Evolutionary conservation across 2,797 vertebrate species (phyloP), one percentile per base, ranked within the genome.

Genomic region (Picus viridis): DNA sequence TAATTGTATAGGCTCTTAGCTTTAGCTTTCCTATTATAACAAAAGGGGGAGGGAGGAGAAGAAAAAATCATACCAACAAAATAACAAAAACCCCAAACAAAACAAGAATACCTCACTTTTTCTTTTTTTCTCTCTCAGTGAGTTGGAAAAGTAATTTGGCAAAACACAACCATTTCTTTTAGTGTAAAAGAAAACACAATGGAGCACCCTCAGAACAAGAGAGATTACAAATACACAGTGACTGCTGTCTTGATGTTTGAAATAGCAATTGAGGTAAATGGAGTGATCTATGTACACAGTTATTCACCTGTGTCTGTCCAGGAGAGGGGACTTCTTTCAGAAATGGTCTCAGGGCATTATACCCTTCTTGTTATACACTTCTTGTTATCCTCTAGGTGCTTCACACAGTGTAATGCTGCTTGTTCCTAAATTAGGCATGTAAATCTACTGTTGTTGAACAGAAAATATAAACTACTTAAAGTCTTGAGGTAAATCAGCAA

Each of bases 91-190:
- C 83, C 4, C 30, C 20, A 83, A 79, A 29, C 10, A 89, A 15
- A 20, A 8, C 23, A 32, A 24, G 17, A 6, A 7, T 0, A 0
- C 1, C 2, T 9, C 4, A 7, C 10, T 29, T 74, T 49, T 7
- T 79, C 4, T 19, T 75, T 87, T 87, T 77, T 76, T 63, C 12
- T 64, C 10, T 62, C 26, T 83, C 5, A 13, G 17, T 47, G 29
- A 70, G 7, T 29, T 79, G n/a, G 75, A 86, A 72, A 86, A 54
- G 10, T 62, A 68, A 34, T 39, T 54, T 57, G 80, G 41, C 18
- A 74, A 90, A 90, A 86, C 6, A 47, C n/a, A 71, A 8, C 8
- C 18, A 24, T 24, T 86, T 76, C 2, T 93, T 88, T 69, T 24
- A 45, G 22, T 3, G 13, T 53, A 68, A 91, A 74, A 80, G 41